Base-by-base conservation (phyloP, 2,113 vertebrate genomes). In the Takifugu bimaculatus region DNA sequence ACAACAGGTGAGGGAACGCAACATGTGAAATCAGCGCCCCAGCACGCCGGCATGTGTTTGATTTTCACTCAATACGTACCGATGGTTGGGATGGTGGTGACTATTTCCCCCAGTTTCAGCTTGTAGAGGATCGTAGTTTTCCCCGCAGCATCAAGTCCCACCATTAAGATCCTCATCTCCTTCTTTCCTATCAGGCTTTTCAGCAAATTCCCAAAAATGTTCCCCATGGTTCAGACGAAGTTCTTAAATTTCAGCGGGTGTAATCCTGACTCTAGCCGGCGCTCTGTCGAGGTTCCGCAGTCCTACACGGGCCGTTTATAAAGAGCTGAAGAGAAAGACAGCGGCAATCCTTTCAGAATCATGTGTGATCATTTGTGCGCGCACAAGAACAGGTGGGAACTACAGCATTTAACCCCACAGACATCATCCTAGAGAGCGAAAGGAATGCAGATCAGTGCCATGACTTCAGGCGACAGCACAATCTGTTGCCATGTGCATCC, bases 101-200 rank as follows among this genome's bases (percentile, higher is more conserved):
- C 94, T 4, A 96, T 95, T 85, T 96, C 94, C 11, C 94, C 94
- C 50, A 96, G 88, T 69, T 95, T 96, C 43, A 96, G 91, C 68
- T 95, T 95, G 81, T 96, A 96, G 39, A 96, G 91, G 74, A 96
- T 95, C 3, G 94, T 96, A 55, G 94, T 96, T 87, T 96, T 96
- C n/a, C 94, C 94, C 3, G 94, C 94, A 1, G 94, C 94, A 44
- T 96, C 94, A 9, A 96, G 89, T 26, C 92, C 92, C 84, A 92
- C 94, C 94, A 96, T 96, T 55, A 96, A 85, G 84, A 96, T 95
- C 72, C 94, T 89, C 94, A 96, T 96, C 87, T 96, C 94, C 82
- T 95, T 96, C 88, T 95, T 96, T 7, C 94, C 94, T 70, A 96
- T 94, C 54, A 98, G 92, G 83, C 94, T 95, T 87, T 96, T 97